Percentiles rank a stretch among this genome's conserved stretches.
phyloP scores from a whole-genome alignment of 2,888 invertebrate genomes.

The Rutpela maculata region DNA sequence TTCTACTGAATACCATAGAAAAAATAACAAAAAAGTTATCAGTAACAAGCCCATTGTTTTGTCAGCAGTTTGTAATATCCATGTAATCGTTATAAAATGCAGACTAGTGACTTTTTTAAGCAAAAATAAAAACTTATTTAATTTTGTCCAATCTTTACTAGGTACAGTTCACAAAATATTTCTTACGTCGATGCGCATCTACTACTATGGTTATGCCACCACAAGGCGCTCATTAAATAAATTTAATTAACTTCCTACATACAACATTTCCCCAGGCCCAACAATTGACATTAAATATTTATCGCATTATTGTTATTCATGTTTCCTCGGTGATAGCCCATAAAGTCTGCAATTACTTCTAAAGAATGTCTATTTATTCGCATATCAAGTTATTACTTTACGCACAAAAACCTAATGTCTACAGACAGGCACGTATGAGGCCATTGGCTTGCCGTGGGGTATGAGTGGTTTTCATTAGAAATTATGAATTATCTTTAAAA shows the following conservation, averaged over 20 bases:
- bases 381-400: slow-evolving; percentile 1
- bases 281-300: neutral
- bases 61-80: no score
- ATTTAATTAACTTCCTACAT: neutral
- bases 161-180: no score
- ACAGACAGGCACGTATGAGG: neutral
- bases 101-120: no score
- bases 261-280: neutral
- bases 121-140: no score
- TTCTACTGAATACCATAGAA: no score
- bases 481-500: no score
- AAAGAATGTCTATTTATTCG: slow-evolving; percentile 7
- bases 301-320: neutral
- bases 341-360: neutral
- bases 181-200: neutral
- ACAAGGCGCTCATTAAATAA: neutral
- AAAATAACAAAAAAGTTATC: no score
- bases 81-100: no score
- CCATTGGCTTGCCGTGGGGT: neutral
- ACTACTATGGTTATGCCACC: neutral
- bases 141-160: no score
- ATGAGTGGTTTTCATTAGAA: no score
- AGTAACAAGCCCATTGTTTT: no score
- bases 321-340: neutral
- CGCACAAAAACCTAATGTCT: slow-evolving; percentile 7